Percentiles rank a stretch among this genome's conserved stretches.
phyloP scores from a whole-genome alignment of 92 coral and sea anemone species.

The Paramuricea clavata region DNA sequence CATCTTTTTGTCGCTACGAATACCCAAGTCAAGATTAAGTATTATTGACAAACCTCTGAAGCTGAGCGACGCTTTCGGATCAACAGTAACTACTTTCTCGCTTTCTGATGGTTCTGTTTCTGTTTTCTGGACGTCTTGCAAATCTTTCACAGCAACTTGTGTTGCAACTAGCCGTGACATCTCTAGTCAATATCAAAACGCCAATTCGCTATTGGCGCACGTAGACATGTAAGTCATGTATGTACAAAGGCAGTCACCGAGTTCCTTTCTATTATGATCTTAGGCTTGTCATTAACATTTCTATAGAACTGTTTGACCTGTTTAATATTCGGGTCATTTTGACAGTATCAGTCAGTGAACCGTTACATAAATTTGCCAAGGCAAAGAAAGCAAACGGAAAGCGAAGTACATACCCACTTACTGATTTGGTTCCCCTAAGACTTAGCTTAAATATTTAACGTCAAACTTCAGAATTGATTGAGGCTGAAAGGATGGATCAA shows the following conservation, averaged over 20 bases:
- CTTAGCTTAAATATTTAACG: too few relatives aligned
- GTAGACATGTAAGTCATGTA: background rate
- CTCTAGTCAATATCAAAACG: too few relatives aligned
- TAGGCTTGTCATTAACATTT: background rate
- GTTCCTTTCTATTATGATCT: background rate
- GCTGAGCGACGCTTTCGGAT: background rate
- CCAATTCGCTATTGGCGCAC: background rate
- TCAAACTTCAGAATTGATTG: too few relatives aligned
- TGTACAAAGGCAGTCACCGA: background rate
- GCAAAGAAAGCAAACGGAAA: background rate
- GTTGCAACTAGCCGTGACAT: background rate
- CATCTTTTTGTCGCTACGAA: background rate
- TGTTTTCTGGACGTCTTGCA: background rate
- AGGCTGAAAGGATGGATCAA: too few relatives aligned
- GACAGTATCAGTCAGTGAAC: background rate
- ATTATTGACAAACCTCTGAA: constrained; percentile 1
- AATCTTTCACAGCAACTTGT: background rate
- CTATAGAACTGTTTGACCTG: background rate
- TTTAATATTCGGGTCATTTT: background rate
- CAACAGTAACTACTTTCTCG: background rate
- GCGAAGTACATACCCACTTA: background rate
- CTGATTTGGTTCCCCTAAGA: too few relatives aligned
- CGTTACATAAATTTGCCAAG: background rate
- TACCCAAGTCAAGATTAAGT: too few relatives aligned
- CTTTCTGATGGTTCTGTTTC: background rate